Evolutionary conservation across 2,797 vertebrate genomes (phyloP).

Genomic region (Liasis olivaceus): DNA sequence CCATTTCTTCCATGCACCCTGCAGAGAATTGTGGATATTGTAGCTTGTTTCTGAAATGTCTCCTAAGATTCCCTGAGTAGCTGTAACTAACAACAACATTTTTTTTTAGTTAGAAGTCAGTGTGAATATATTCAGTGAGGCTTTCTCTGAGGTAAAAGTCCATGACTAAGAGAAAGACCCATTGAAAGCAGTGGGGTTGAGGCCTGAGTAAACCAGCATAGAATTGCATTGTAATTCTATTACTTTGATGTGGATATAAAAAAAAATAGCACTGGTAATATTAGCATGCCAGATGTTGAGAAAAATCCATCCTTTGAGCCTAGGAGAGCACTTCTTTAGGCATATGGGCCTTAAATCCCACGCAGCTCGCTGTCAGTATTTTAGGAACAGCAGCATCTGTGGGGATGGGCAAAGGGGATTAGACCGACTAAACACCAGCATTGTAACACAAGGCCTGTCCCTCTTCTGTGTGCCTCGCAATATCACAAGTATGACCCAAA

Average conservation of each 20-base stretch:
- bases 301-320: background rate
- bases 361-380: background rate
- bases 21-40: background rate
- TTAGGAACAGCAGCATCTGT: background rate
- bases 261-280: no score
- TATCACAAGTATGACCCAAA: background rate
- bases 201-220: background rate
- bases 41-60: background rate
- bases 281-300: background rate
- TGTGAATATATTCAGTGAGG: background rate
- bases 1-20: background rate
- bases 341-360: background rate
- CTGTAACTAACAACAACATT: background rate
- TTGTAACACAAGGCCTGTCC: background rate
- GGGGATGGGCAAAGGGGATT: background rate
- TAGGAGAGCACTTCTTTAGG: background rate
- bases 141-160: background rate
- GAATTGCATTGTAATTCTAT: background rate
- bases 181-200: background rate
- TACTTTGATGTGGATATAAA: background rate
- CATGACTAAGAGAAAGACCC: background rate
- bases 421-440: background rate
- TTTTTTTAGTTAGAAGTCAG: background rate
- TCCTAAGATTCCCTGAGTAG: background rate
- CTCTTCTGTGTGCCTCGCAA: background rate